phyloP scores from a whole-genome alignment of 2,888 invertebrate species.

The Mythimna loreyi region DNA sequence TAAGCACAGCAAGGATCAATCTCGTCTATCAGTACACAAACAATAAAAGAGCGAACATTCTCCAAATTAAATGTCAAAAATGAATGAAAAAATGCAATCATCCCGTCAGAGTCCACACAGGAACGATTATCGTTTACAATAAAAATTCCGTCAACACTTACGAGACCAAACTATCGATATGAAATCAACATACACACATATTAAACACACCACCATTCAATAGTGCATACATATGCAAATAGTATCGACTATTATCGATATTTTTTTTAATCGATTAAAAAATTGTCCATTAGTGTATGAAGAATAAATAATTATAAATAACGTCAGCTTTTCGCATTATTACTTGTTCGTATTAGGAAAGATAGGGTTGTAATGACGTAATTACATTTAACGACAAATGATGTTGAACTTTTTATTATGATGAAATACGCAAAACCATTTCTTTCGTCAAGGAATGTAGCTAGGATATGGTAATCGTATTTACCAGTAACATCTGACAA shows the following conservation, averaged over 20 bases:
- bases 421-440: slow-evolving; percentile 23
- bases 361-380: slow-evolving; percentile 45
- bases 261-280: slow-evolving; percentile 46
- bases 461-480: slow-evolving; percentile 9
- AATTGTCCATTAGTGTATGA: slow-evolving; percentile 30
- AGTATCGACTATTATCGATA: slow-evolving; percentile 36
- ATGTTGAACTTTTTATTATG: slow-evolving; percentile 37
- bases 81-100: slow-evolving; percentile 57
- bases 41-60: slow-evolving; percentile 46
- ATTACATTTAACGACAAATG: slow-evolving; percentile 49
- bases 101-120: slow-evolving; percentile 45
- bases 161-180: slow-evolving; percentile 7
- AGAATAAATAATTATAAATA: slow-evolving; percentile 38
- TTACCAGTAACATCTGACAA: not conserved
- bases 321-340: slow-evolving; percentile 34
- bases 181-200: slow-evolving; percentile 13
- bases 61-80: slow-evolving; percentile 57
- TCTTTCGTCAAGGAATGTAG: slow-evolving; percentile 4
- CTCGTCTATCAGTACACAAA: slow-evolving; percentile 12
- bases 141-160: slow-evolving; percentile 52
- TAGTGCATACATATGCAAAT: slow-evolving; percentile 48
- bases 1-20: slow-evolving; percentile 15
- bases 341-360: slow-evolving; percentile 41
- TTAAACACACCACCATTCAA: slow-evolving; percentile 6
- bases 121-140: slow-evolving; percentile 50